Conservation (phyloP, 2,113 vertebrate species). For the Jaculus jaculus region DNA sequence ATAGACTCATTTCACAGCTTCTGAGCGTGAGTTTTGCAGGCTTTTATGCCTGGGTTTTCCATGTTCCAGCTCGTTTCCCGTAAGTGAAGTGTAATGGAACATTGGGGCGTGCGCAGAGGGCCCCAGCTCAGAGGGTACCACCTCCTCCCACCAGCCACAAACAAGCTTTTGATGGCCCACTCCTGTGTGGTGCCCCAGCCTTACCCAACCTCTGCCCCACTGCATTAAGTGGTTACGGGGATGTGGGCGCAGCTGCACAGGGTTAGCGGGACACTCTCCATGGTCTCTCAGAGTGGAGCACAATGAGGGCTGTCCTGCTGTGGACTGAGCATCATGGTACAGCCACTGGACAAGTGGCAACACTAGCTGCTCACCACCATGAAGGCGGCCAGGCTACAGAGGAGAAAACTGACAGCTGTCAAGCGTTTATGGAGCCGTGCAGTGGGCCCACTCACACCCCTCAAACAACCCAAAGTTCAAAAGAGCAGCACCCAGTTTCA, state of each 20-base stretch:
- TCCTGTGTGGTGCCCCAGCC: too few relatives aligned
- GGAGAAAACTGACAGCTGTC: neutral
- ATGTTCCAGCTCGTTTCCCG: neutral
- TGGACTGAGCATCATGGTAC: too few relatives aligned
- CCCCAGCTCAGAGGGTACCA: neutral
- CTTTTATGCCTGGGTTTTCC: neutral
- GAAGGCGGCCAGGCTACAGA: too few relatives aligned
- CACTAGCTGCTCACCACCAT: too few relatives aligned
- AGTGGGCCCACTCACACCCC: neutral
- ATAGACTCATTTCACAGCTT: too few relatives aligned
- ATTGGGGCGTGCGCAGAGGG: neutral
- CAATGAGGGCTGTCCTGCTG: neutral
- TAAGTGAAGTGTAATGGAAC: neutral
- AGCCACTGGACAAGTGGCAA: neutral
- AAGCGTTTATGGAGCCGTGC: neutral
- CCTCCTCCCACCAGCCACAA: neutral
- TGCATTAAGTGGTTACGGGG: neutral
- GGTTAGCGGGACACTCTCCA: neutral
- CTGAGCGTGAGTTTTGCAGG: neutral
- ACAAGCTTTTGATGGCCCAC: neutral
- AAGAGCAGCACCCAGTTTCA: neutral
- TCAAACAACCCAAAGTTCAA: neutral
- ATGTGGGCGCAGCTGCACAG: neutral
- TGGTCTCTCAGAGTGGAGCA: neutral
- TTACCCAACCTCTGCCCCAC: neutral